These are phyloP conservation scores for Platycheirus rosarum DNA, from an alignment of 2,888 invertebrate species.

Conservation along the genomic window DNA sequence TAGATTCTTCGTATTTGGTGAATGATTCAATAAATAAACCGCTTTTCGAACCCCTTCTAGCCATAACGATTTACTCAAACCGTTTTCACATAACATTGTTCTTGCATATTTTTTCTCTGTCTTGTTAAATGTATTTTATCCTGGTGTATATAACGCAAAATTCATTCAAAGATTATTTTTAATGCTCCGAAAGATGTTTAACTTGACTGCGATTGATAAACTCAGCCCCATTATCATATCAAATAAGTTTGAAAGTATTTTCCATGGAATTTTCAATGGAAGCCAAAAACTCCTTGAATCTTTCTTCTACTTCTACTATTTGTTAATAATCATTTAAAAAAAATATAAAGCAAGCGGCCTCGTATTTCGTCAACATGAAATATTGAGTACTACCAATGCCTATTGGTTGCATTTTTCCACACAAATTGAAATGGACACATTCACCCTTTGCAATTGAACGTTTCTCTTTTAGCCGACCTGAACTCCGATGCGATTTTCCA, in stretches of 20 bases:
- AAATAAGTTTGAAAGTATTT: background rate
- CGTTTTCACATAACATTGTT: conserved; percentile 75
- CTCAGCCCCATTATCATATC: conserved; percentile 37
- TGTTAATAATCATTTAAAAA: too few relatives aligned
- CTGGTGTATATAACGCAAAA: conserved; percentile 68
- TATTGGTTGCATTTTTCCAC: conserved; percentile 25
- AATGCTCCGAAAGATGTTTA: conserved; percentile 8
- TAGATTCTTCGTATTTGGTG: background rate
- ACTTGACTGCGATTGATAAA: conserved; percentile 11
- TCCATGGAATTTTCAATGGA: background rate
- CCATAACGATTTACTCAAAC: conserved; percentile 74
- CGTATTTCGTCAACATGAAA: conserved; percentile 42
- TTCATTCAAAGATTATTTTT: conserved; percentile 7
- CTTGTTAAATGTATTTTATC: conserved; percentile 58
- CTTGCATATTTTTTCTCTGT: conserved; percentile 45
- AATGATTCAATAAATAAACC: conserved; percentile 73
- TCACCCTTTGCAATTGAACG: too few relatives aligned
- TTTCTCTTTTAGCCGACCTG: too few relatives aligned
- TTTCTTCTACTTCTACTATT: too few relatives aligned
- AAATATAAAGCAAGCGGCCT: too few relatives aligned
- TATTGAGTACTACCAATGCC: conserved; percentile 31
- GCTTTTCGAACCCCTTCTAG: conserved; percentile 76
- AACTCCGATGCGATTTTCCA: too few relatives aligned
- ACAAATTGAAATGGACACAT: conserved; percentile 27
- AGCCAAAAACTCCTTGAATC: conserved; percentile 6